Percentiles rank a stretch among this genome's conserved stretches.
These are phyloP conservation scores for Falco cherrug DNA, from an alignment of 2,797 vertebrate genomes.

Conservation along the genomic window DNA sequence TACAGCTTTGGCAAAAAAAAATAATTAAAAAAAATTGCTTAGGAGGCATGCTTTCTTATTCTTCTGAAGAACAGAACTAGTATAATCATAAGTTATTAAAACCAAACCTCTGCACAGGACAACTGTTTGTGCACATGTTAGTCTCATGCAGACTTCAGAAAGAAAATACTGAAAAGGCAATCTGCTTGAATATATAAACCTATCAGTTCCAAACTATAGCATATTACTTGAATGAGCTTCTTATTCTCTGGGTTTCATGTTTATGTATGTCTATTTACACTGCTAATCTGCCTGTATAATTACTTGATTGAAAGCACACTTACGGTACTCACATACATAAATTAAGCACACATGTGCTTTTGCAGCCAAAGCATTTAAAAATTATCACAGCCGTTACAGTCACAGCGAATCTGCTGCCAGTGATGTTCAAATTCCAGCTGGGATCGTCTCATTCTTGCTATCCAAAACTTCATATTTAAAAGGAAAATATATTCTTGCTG, in stretches of 20 bases:
- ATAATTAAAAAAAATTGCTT: neutral
- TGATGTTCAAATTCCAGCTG: slow-evolving; percentile 47
- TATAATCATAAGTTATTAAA: neutral
- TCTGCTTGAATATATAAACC: neutral
- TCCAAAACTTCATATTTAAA: slow-evolving; percentile 31
- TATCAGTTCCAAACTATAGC: neutral
- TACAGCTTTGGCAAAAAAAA: neutral
- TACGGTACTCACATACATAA: neutral
- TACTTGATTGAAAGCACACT: slow-evolving; percentile 40
- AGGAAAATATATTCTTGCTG: neutral
- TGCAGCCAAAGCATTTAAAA: slow-evolving; percentile 54
- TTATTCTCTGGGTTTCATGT: slow-evolving; percentile 9
- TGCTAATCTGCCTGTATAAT: slow-evolving; percentile 33
- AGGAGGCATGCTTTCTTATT: neutral
- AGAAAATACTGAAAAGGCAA: neutral
- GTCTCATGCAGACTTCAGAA: neutral
- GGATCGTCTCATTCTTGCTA: neutral
- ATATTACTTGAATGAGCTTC: neutral
- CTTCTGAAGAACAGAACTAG: neutral
- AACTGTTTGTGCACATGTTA: neutral
- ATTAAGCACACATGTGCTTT: slow-evolving; percentile 18
- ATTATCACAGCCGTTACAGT: neutral
- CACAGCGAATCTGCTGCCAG: slow-evolving; percentile 37
- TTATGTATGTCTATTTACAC: slow-evolving; percentile 10
- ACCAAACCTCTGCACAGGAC: neutral